phyloP scores from a whole-genome alignment of 2,113 vertebrate species.

The Mohoua ochrocephala region DNA sequence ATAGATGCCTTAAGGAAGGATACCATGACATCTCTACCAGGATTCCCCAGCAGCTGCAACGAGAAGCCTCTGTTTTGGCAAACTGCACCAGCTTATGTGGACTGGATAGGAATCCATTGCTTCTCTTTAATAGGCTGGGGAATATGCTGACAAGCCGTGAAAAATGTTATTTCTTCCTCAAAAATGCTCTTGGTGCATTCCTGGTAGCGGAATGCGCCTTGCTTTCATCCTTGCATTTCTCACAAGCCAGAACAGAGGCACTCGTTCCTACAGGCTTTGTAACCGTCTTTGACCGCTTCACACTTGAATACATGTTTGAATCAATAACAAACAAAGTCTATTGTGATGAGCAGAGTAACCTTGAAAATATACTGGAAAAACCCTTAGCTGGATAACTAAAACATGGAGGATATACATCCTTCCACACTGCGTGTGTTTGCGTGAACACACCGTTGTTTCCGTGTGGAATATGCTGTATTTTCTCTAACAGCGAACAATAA shows the following conservation, averaged over 20 bases:
- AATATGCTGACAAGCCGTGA: not conserved
- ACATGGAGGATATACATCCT: not conserved
- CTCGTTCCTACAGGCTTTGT: not conserved
- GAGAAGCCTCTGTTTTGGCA: not conserved
- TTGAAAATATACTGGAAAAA: not conserved
- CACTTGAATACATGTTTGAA: not conserved
- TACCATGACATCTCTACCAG: not conserved
- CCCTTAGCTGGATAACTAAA: not conserved
- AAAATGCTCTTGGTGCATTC: not conserved
- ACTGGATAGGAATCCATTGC: not conserved
- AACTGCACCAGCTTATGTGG: not conserved
- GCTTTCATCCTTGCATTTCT: not conserved
- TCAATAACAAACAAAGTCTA: not conserved
- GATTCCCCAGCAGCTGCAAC: not conserved
- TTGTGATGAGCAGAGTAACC: not conserved
- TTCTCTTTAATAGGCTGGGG: not conserved
- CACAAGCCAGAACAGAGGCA: not conserved
- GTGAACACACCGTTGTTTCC: not conserved
- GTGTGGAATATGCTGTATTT: slow-evolving; percentile 11
- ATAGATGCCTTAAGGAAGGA: slow-evolving; percentile 45
- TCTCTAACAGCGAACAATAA: slow-evolving; percentile 63
- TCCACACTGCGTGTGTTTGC: not conserved
- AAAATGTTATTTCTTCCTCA: not conserved
- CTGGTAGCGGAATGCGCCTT: not conserved
- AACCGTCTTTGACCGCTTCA: not conserved